phyloP scores from a whole-genome alignment of 2,113 vertebrate genomes.

The Lophotis ruficrista region DNA sequence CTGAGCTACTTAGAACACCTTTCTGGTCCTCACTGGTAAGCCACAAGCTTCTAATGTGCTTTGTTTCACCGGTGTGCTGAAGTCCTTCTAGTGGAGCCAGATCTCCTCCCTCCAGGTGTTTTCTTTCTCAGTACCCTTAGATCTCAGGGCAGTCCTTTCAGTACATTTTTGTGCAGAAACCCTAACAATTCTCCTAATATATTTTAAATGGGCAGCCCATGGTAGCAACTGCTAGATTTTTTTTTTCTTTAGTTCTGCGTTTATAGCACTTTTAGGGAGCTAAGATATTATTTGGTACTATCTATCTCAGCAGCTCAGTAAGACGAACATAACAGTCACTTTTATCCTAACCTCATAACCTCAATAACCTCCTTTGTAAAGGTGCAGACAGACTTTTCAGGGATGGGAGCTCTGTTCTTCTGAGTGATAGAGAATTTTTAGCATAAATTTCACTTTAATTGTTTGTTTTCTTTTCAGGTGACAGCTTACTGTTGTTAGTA shows the following conservation, averaged over 20 bases:
- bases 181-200: background rate
- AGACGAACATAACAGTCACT: background rate
- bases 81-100: background rate
- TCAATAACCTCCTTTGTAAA: background rate
- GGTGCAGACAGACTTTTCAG: background rate
- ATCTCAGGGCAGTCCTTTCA: background rate
- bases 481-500: background rate
- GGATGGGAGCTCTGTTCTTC: background rate
- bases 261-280: background rate
- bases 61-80: background rate
- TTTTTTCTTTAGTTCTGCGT: background rate
- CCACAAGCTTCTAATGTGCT: background rate
- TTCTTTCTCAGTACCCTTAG: background rate
- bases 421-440: background rate
- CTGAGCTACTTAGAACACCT: background rate
- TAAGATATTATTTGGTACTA: background rate
- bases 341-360: background rate
- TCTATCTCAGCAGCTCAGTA: background rate
- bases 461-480: slow-evolving; percentile 14
- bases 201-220: background rate
- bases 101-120: background rate
- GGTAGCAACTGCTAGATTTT: background rate
- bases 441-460: background rate
- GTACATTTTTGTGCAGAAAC: background rate
- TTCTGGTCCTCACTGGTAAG: background rate